Conservation (phyloP, 2,888 invertebrate genomes). For the Andricus curvator region DNA sequence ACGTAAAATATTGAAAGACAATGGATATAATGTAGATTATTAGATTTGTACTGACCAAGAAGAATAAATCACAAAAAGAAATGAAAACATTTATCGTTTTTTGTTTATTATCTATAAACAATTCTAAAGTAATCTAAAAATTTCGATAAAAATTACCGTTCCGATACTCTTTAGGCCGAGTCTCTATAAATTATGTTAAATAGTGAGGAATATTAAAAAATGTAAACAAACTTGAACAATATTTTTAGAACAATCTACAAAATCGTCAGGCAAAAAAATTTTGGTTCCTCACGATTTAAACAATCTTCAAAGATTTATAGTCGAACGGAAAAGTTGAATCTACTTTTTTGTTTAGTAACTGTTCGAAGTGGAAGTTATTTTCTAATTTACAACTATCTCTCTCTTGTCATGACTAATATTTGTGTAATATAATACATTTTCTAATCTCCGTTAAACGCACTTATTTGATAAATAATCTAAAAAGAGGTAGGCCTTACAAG, state of each 20-base stretch:
- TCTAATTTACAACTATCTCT: neutral
- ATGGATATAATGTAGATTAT: neutral
- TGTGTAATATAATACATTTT: neutral
- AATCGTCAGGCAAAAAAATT: no score
- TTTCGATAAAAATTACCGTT: neutral
- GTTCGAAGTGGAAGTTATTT: neutral
- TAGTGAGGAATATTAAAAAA: no score
- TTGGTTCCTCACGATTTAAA: no score
- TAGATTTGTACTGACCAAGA: neutral
- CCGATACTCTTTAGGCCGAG: slow-evolving; percentile 10
- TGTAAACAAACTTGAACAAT: no score
- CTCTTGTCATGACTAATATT: neutral
- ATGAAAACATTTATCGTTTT: neutral
- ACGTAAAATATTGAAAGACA: neutral
- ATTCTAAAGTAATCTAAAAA: neutral
- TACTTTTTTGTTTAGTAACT: neutral
- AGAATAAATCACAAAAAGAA: neutral
- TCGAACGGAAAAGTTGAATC: neutral
- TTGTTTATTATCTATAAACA: neutral
- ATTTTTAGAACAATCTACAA: no score
- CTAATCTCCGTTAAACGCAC: neutral
- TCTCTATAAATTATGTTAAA: neutral
- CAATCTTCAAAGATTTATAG: neutral
- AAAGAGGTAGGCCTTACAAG: slow-evolving; percentile 55
- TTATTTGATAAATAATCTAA: neutral